phyloP scores from a whole-genome alignment of 2,113 vertebrate genomes.

The Petromus typicus region DNA sequence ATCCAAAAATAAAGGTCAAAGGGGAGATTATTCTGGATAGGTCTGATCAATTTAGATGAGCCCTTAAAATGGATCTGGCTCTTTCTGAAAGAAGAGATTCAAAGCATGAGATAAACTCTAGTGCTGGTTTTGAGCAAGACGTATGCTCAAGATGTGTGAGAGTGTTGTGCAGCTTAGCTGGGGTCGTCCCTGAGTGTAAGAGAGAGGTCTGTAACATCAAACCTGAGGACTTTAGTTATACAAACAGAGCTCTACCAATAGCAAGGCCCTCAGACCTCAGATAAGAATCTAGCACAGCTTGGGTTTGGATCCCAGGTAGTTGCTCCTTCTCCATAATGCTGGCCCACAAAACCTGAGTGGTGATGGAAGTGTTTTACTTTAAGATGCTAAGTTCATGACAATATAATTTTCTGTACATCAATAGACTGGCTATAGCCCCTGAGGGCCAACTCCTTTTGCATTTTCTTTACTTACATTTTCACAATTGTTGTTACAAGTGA shows the following conservation, averaged over 20 bases:
- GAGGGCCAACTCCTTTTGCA: not conserved
- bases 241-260: not conserved
- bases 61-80: not conserved
- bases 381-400: not conserved
- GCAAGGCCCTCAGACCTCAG: not conserved
- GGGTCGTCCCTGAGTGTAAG: no score
- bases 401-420: not conserved
- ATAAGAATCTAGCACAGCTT: not conserved
- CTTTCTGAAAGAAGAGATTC: not conserved
- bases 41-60: not conserved
- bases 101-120: not conserved
- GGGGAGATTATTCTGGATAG: not conserved
- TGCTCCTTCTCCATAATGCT: not conserved
- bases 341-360: not conserved
- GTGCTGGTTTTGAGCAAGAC: not conserved
- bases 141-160: no score
- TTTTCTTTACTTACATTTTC: conserved; percentile 21
- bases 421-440: not conserved
- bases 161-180: no score
- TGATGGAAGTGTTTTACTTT: not conserved
- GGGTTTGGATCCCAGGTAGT: not conserved
- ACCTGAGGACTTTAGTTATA: not conserved
- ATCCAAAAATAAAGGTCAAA: not conserved
- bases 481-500: not conserved
- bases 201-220: no score